Base-by-base conservation (phyloP, 2,797 vertebrate genomes). In the Crenuchus spilurus region DNA sequence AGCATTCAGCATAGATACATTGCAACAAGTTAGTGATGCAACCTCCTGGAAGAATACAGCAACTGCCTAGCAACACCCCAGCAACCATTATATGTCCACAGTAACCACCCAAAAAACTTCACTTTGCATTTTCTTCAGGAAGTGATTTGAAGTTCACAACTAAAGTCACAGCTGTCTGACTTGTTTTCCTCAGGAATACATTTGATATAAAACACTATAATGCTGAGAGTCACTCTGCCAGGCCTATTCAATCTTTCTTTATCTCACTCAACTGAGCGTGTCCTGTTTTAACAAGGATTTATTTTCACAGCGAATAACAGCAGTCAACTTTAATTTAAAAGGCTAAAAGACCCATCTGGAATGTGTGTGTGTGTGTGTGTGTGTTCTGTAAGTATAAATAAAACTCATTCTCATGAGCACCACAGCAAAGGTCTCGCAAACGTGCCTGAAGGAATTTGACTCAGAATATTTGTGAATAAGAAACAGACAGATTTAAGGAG, bases 401-500 rank as follows among this genome's bases (percentile, higher is more conserved):
- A 14, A 31, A 60, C 35, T 22, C 46, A n/a, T 48, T 61, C 63
- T 58, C 10, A n/a, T 51, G 42, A 71, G 57, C 63, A 39, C 49
- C 51, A 58, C 46, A 5, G 31, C 46, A 30, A 30, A 62, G 14
- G 51, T 54, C 14, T 75, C 18, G 4, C 24, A 13, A 52, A 41
- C 33, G 35, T 22, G 13, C 33, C 31, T 28, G 8, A 20, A 69
- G 68, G 57, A 69, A 73, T 63, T 33, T 78, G 48, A 44, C 62
- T 69, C 35, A 6, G 22, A 68, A 69, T 62, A 52, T 62, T 48
- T 77, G 51, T 35, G 65, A 77, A 54, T 18, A 14, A 35, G 28
- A 13, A 55, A 9, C 18, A 37, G 76, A 77, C 55, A 62, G 55
- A 73, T 72, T 77, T 72, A 77, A 51, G 28, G 37, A 26, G 24